Evolutionary conservation across 2,113 vertebrate species (phyloP).

Genomic region (Mustela lutreola): DNA sequence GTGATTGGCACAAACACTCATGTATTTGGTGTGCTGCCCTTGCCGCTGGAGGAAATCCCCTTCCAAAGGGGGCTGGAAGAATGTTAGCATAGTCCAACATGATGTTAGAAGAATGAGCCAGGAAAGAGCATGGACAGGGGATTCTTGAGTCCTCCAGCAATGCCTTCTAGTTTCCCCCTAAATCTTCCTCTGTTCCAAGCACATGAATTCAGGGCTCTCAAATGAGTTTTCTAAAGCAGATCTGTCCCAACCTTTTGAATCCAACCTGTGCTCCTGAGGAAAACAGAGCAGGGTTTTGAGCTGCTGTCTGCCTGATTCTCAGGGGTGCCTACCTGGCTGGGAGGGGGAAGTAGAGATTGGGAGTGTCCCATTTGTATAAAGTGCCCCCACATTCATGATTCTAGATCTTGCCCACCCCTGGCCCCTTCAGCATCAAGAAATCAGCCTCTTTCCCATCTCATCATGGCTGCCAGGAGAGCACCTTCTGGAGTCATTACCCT

Average conservation of each 20-base stretch:
- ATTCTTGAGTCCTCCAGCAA: not conserved
- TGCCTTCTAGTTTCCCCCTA: not conserved
- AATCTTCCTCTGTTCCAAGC: too few species aligned
- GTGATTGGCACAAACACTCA: not conserved
- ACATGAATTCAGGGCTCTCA: not conserved
- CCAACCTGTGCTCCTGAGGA: not conserved
- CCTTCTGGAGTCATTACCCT: not conserved
- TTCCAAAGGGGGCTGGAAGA: not conserved
- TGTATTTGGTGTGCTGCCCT: accelerated
- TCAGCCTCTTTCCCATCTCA: not conserved
- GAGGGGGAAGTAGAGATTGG: not conserved
- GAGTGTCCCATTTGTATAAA: not conserved
- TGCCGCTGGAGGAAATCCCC: not conserved
- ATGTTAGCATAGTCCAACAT: not conserved
- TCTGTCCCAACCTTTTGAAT: too few species aligned
- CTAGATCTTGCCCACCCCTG: not conserved
- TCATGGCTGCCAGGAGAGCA: not conserved
- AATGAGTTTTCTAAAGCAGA: not conserved
- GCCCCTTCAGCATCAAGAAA: not conserved
- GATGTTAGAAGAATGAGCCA: not conserved
- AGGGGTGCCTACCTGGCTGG: accelerated
- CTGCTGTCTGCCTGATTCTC: not conserved
- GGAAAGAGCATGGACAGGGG: too few species aligned
- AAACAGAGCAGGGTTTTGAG: not conserved
- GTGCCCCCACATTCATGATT: not conserved